Base-by-base conservation (phyloP, 2,888 invertebrate species). In the Elgonia sp. region DNA sequence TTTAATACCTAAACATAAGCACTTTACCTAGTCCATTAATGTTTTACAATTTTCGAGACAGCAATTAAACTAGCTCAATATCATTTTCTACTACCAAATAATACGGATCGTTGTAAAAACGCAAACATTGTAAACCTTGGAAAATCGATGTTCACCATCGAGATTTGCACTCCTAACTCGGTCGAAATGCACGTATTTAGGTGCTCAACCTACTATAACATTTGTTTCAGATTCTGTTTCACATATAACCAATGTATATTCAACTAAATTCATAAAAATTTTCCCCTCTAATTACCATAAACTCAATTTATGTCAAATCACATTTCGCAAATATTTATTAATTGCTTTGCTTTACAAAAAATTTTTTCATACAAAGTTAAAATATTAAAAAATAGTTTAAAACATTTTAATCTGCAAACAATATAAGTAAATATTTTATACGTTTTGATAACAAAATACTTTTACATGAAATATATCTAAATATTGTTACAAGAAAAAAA, bases 141-240 rank as follows among this genome's bases (percentile, higher is more conserved):
- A 75, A 85, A 85, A 80, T 75, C 85, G 73, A 85, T 85, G 79
- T 80, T 80, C 73, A 67, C 73, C 73, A 80, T 80, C 73, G 85
- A 80, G 79, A 67, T 85, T 85, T 75, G 79, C 85, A 80, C 80
- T 65, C 67, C 73, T 63, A 81, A 81, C 86, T 69, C 46, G 81
- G 76, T 86, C 86, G 60, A 86, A 86, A 86, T 86, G 81, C 76
- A 86, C 86, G 81, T 86, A 86, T 86, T 82, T 81, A 86, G 75
- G 76, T 82, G 69, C 81, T 82, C 53, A 57, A 77, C 63, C 76
- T 72, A 82, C 81, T 77, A 53, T 72, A 82, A 82, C 86, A 55
- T 86, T 76, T 81, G 39, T 72, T 81, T 76, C 55, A 14, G 62
- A 60, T 76, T 82, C 70, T 65, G 21, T 80, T 86, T 81, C 72